Base-by-base conservation (phyloP, 1,140 invertebrate genomes). In the Sarcophaga bullata region DNA sequence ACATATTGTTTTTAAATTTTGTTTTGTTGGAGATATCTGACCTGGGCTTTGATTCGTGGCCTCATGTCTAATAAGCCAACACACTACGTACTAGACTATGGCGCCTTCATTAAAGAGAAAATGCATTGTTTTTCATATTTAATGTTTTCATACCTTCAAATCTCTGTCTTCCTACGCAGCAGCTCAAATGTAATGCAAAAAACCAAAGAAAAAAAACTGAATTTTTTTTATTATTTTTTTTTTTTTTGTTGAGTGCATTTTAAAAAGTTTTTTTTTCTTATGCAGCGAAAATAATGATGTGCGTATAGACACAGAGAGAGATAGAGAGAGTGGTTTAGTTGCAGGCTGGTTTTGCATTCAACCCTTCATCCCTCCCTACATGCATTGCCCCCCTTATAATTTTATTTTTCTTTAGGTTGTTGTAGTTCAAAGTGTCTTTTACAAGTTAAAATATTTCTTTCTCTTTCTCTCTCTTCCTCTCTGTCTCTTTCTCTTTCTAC, bases 161-260 rank as follows among this genome's bases (percentile, higher is more conserved):
- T 15, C n/a, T 58, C 52, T 58, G 52, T 2, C 52, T 15, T 58
- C 13, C n/a, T n/a, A n/a, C n/a, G n/a, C n/a, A n/a, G n/a, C n/a
- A n/a, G n/a, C n/a, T n/a, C 6, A 58, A 6, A 58, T 15, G 6
- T 15, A 13, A 58, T 58, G 52, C 52, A 58, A n/a, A n/a, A n/a
- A n/a, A n/a, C n/a, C n/a, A n/a, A n/a, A n/a, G n/a, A n/a, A n/a
- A n/a, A n/a, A n/a, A n/a, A n/a, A n/a, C n/a, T n/a, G n/a, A n/a
- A n/a, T n/a, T n/a, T n/a, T n/a, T n/a, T n/a, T n/a, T n/a, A n/a
- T n/a, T n/a, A n/a, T n/a, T 58, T 75, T 75, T 13, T n/a, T 46
- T 75, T 75, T 75, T 49, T 7, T 46, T 75, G 37, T 48, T 48
- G 48, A 75, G 73, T 75, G 73, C 47, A 75, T 75, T 75, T 75